Percentiles rank a stretch among this genome's conserved stretches.
phyloP scores from a whole-genome alignment of 2,888 invertebrate species.

The Zelleria hepariella region DNA sequence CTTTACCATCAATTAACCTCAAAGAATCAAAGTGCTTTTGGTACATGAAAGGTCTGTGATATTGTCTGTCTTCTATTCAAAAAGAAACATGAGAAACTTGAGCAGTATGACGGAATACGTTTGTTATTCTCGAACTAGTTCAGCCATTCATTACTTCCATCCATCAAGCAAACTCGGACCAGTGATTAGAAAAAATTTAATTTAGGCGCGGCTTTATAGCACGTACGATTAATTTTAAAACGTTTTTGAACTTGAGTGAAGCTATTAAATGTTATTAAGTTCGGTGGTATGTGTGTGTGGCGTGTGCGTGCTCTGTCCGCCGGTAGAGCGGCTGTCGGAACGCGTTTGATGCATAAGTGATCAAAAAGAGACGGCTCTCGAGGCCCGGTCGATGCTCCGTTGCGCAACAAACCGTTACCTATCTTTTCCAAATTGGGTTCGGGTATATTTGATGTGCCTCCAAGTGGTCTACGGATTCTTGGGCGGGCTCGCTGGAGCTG shows the following conservation, averaged over 20 bases:
- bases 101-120: not conserved
- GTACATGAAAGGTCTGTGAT: conserved; percentile 27
- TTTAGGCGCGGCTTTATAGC: not conserved
- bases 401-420: conserved; percentile 63
- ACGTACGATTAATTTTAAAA: conserved; percentile 11
- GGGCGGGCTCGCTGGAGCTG: not conserved
- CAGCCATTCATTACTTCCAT: not conserved
- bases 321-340: conserved; percentile 39
- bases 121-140: not conserved
- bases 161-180: not conserved
- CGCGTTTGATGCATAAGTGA: conserved; percentile 63
- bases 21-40: conserved; percentile 25
- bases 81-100: not conserved
- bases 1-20: conserved; percentile 50
- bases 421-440: conserved; percentile 58
- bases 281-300: conserved; percentile 25
- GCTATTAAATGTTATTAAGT: conserved; percentile 41
- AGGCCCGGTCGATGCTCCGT: conserved; percentile 55
- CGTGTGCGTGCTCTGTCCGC: conserved; percentile 22
- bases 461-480: not conserved
- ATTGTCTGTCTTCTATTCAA: conserved; percentile 19
- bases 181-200: not conserved
- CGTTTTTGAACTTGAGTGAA: conserved; percentile 38
- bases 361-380: conserved; percentile 46
- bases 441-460: conserved; percentile 27